Base-by-base conservation (phyloP, 2,888 invertebrate genomes). In the Chouioia cunea region DNA sequence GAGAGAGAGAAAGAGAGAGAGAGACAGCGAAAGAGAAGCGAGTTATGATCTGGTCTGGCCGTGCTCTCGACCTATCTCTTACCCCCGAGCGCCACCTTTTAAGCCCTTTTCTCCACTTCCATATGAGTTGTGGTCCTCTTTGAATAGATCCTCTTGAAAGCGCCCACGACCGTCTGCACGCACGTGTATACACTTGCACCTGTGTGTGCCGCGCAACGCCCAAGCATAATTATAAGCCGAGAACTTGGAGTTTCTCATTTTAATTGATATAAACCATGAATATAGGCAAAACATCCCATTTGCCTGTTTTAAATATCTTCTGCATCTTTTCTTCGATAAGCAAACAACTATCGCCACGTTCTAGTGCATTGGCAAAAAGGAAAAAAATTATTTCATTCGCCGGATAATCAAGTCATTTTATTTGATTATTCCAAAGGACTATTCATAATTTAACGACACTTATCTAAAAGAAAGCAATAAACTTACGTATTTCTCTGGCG, bases 111-210 rank as follows among this genome's bases (percentile, higher is more conserved):
- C 52, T 46, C 20, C 22, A 1, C 23, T 36, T 36, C 36, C 36
- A 36, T 10, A 6, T 27, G 27, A 27, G 27, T 36, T 36, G 36
- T 36, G 36, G 10, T 6, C 36, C 36, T 36, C 36, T 1, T 15
- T 67, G 46, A 53, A 59, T 67, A 52, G 65, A 66, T 18, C 58
- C 66, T 36, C 59, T 54, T 53, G 66, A 67, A 52, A 65, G n/a
- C 52, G 8, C 53, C 46, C 23, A 0, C 56, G 22, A 18, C 15
- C n/a, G 20, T 10, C 43, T 52, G 10, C 18, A 43, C 16, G 44
- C 50, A 15, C 62, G 16, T 65, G n/a, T 46, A 43, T 65, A 47
- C 27, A 12, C 44, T 52, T 20, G 52, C 22, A 18, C 20, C 52
- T 46, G 43, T 15, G 15, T 43, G 20, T 47, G 44, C n/a, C 3